Conservation (phyloP, 1,140 invertebrate genomes). For the Eumeta japonica region DNA sequence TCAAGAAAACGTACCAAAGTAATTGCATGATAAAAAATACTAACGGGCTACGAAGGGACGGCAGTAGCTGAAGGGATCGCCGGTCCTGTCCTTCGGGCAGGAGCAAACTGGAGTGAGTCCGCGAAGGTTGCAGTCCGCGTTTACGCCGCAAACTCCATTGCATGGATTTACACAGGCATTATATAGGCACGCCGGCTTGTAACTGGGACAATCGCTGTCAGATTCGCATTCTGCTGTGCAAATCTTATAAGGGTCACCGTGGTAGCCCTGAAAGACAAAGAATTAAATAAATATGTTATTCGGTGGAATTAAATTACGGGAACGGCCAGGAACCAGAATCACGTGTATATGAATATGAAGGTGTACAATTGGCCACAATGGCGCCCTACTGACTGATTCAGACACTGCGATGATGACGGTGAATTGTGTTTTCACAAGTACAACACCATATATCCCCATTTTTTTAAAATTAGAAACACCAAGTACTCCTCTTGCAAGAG, state of each 20-base stretch:
- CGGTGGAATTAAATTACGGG: not conserved
- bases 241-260: slow-evolving; percentile 70
- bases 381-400: not conserved
- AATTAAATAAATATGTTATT: not conserved
- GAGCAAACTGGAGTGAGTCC: slow-evolving; percentile 79
- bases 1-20: not conserved
- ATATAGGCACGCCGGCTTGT: slow-evolving; percentile 77
- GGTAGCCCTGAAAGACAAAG: slow-evolving; percentile 61
- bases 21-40: slow-evolving; percentile 16
- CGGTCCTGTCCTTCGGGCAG: slow-evolving; percentile 83
- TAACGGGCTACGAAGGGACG: slow-evolving; percentile 75
- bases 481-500: no score
- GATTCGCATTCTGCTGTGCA: slow-evolving; percentile 75
- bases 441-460: no score
- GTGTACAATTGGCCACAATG: not conserved
- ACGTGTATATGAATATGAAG: not conserved
- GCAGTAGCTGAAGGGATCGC: slow-evolving; percentile 80
- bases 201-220: slow-evolving; percentile 72
- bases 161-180: slow-evolving; percentile 80
- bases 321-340: not conserved
- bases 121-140: slow-evolving; percentile 76
- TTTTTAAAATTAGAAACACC: no score
- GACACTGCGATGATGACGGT: not conserved
- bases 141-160: slow-evolving; percentile 75
- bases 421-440: no score